Conservation (phyloP, 2,797 vertebrate species). For the Alca torda region DNA sequence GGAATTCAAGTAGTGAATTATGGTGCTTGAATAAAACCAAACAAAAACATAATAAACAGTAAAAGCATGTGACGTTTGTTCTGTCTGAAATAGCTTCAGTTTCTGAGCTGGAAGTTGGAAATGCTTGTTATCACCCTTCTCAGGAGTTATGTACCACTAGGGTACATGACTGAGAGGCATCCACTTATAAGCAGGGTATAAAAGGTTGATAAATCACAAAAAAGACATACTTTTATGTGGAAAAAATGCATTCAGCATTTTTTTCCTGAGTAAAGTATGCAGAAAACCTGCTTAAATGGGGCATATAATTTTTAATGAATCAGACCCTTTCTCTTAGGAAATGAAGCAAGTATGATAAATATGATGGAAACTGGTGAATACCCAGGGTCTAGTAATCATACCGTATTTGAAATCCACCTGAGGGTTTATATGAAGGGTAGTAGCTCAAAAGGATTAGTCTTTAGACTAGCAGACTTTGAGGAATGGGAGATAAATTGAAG, state of each 20-base stretch:
- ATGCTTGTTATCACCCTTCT: not conserved
- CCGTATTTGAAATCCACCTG: constrained; percentile 58
- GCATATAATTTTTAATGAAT: constrained; percentile 81
- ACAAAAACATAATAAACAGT: not conserved
- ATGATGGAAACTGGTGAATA: constrained; percentile 59
- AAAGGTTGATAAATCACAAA: constrained; percentile 66
- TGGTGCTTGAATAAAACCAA: not conserved
- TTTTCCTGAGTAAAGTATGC: constrained; percentile 75
- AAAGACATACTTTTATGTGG: constrained; percentile 52
- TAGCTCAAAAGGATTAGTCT: constrained; percentile 25
- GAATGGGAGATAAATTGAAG: constrained; percentile 39
- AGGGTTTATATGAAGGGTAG: constrained; percentile 36
- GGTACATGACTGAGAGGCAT: not conserved
- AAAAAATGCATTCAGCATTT: constrained; percentile 68
- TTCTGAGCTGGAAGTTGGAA: not conserved
- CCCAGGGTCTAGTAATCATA: constrained; percentile 58
- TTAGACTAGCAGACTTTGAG: constrained; percentile 8
- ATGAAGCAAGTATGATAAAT: constrained; percentile 77
- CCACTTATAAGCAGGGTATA: not conserved
- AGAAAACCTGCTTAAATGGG: constrained; percentile 79
- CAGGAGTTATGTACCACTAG: not conserved
- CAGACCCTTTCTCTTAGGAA: constrained; percentile 75
- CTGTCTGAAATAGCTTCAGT: not conserved
- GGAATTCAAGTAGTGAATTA: not conserved
- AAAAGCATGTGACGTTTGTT: not conserved